A percentile compares a stretch with the other conserved stretches of the same genome.
Conservation (phyloP, 2,888 invertebrate species). For the Dolichopus griseipennis region DNA sequence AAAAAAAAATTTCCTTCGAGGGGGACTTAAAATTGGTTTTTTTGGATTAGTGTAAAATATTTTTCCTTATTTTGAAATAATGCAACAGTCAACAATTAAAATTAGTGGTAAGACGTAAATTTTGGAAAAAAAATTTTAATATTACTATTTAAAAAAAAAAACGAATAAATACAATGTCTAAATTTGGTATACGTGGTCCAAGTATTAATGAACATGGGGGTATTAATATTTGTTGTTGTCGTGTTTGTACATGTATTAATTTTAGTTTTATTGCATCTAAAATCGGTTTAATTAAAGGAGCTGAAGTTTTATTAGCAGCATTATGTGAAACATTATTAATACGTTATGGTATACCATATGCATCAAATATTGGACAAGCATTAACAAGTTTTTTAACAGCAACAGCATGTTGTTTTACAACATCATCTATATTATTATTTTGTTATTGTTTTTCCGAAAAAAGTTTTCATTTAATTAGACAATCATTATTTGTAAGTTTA, state of each 20-base stretch:
- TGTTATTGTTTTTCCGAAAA: constrained; percentile 73
- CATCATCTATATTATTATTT: constrained; percentile 61
- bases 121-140: not conserved
- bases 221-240: constrained; percentile 62
- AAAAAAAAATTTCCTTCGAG: not conserved
- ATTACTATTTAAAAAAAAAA: not conserved
- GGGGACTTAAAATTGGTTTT: not conserved
- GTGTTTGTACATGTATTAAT: constrained; percentile 71
- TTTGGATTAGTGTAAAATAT: not conserved
- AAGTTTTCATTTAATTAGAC: constrained; percentile 64
- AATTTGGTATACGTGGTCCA: constrained; percentile 35
- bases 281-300: constrained; percentile 64
- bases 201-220: constrained; percentile 43
- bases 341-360: constrained; percentile 66
- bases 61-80: too few species aligned
- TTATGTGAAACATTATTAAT: constrained; percentile 72
- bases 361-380: constrained; percentile 65
- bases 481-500: constrained; percentile 72
- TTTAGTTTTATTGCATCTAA: constrained; percentile 63
- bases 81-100: not conserved
- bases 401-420: constrained; percentile 69
- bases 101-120: not conserved
- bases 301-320: constrained; percentile 68
- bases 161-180: constrained; percentile 26
- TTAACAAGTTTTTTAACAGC: constrained; percentile 74